Base-by-base conservation (phyloP, 2,888 invertebrate genomes). In the Punctoribates punctum region DNA sequence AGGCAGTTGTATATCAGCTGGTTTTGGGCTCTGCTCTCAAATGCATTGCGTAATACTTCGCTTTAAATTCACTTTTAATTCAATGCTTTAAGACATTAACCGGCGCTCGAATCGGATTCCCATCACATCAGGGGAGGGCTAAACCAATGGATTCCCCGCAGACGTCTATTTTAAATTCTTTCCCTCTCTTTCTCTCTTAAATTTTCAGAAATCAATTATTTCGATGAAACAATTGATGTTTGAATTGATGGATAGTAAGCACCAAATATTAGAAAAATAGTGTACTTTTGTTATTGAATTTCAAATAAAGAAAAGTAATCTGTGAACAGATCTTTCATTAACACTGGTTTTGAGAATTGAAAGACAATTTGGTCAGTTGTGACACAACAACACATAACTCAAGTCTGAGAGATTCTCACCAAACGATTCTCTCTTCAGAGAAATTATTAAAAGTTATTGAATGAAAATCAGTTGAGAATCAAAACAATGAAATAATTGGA, bases 1-100 rank as follows among this genome's bases (percentile, higher is more conserved):
- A 57, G 57, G 57, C 57, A 57, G 57, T 57, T 23, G 57, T 57
- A 57, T 25, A 57, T 57, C 57, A 57, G 57, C 57, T 57, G 57
- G 57, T 57, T 57, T 57, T 57, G 25, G 20, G 54, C 20, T n/a
- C 20, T 54, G n/a, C 15, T 23, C 20, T 6, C 57, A 11, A 20
- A 6, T 25, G 34, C 25, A 57, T 57, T 57, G 57, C 57, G 57
- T 57, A 57, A 57, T 54, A 15, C 54, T n/a, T 20, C 8, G 8
- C 20, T 20, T 20, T 20, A 15, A 54, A 54, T 20, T 54, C 20
- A 54, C 6, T 20, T 54, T n/a, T 54, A 34, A 34, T 34, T 34
- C 34, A 34, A 34, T 34, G 34, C 48, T 48, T 13, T 48, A 6
- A 54, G 54, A 54, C 54, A 20, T n/a, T 54, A 54, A 54, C 54